Base-by-base conservation (phyloP, 2,113 vertebrate genomes). In the Toxostoma redivivum region DNA sequence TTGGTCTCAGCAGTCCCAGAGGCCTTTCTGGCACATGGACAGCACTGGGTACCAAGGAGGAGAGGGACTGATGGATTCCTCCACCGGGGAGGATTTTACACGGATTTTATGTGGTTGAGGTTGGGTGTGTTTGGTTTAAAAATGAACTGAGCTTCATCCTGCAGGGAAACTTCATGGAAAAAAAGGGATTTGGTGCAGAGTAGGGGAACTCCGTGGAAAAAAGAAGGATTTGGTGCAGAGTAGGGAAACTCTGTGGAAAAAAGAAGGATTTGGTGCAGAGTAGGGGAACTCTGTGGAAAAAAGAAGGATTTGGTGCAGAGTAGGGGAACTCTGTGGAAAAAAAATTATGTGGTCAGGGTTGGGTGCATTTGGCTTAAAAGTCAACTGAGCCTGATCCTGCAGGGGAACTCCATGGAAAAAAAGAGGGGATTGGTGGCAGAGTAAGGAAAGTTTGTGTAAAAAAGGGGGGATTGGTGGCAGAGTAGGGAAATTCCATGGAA, bases 61-160 rank as follows among this genome's bases (percentile, higher is more conserved):
- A 38, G 51, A 40, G 11, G 18, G 30, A 19, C 5, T 2, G 27
- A 8, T 50, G 38, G 31, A 6, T 64, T 54, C 28, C 15, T 40
- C 27, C 18, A 4, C 21, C 0, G 0, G 0, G 3, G 74, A 25
- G n/a, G 30, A 40, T 40, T 61, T 37, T 5, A 2, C 11, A 1
- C 2, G 5, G 2, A 8, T 61, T 67, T 56, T 10, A 0, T 1
- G 15, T 4, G 44, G 4, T 71, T 21, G 0, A 5, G 54, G 48
- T 38, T 71, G 57, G 37, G 23, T 12, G 56, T 0, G 4, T 65
- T 80, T 31, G 69, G 50, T 24, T 92, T 42, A 6, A 56, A 47
- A 72, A 67, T 31, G 11, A 8, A 5, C 54, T 2, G 12, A 65
- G 64, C 22, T 1, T 2, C 7, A 0, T 35, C 69, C 28, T 70